phyloP scores from a whole-genome alignment of 2,797 vertebrate species.

The Okamejei kenojei region DNA sequence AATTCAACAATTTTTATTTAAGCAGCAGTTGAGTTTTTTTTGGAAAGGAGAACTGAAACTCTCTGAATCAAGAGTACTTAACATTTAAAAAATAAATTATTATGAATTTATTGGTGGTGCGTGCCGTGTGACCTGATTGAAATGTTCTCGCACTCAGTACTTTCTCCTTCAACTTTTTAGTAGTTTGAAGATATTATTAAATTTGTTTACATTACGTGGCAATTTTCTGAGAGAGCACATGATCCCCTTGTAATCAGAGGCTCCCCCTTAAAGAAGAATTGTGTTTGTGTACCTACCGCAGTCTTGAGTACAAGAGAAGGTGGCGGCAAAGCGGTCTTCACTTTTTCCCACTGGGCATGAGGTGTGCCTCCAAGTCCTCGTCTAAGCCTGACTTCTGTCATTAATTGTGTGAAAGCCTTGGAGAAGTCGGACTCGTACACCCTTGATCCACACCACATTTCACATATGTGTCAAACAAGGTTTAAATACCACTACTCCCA shows the following conservation, averaged over 20 bases:
- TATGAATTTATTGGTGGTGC: neutral
- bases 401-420: neutral
- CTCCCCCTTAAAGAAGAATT: conserved; percentile 8
- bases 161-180: neutral
- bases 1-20: conserved; percentile 8
- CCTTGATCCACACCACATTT: neutral
- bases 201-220: too few relatives aligned
- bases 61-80: neutral
- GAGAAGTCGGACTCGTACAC: neutral
- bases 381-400: neutral
- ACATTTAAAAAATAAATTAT: neutral
- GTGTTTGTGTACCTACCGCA: neutral
- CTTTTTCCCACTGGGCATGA: neutral
- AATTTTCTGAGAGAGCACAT: too few relatives aligned
- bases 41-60: conserved; percentile 35
- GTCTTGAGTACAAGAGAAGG: neutral
- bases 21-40: conserved; percentile 30
- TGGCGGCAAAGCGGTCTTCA: neutral
- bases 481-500: neutral
- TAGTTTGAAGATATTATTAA: neutral
- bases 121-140: neutral
- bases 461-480: neutral
- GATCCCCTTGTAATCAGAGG: neutral
- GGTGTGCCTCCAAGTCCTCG: neutral
- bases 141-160: neutral